Evolutionary conservation across 2,113 vertebrate species (phyloP), one percentile per base, ranked within the genome.

Genomic region (Corydoras sp.): DNA sequence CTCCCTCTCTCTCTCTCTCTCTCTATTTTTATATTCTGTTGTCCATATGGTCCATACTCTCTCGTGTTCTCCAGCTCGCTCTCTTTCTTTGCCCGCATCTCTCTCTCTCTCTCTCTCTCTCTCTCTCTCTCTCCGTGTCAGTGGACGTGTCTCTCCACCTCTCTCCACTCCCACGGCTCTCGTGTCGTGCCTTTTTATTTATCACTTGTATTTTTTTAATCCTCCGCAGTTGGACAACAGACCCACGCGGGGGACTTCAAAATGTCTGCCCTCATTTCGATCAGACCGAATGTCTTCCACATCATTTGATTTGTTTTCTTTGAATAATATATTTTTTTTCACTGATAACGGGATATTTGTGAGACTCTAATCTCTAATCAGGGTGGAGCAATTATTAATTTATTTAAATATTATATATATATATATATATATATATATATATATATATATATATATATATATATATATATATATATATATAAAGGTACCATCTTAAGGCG

Each of bases 181-280:
- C 69, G 18, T 48, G 51, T 58, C 29, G 43, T 54, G 59, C 59
- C 30, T 51, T 43, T 29, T 60, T 43, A 29, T 48, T 35, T 58
- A 62, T 43, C 48, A 43, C 18, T 35, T n/a, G 69, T 30, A 9
- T 24, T 35, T 54, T 59, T 18, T 49, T 65, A 13, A 51, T 30
- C 51, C 51, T 31, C 50, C n/a, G 48, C 56, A 73, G 15, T 15
- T 55, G 72, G 64, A 68, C 15, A 67, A 9, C 63, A 54, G 63
- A 14, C 14, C 48, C 30, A 64, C 18, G 62, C 70, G 15, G 2
- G 7, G 14, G 14, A 53, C 51, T 14, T 56, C n/a, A 7, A 53
- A 53, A 53, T 14, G 13, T 53, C 51, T 53, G 51, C 13, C 51
- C 13, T 53, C 3, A 10, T 53, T 2, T 53, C 2, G 3, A 53